Conservation (phyloP, 1,140 invertebrate genomes). For the Conus ventricosus region DNA sequence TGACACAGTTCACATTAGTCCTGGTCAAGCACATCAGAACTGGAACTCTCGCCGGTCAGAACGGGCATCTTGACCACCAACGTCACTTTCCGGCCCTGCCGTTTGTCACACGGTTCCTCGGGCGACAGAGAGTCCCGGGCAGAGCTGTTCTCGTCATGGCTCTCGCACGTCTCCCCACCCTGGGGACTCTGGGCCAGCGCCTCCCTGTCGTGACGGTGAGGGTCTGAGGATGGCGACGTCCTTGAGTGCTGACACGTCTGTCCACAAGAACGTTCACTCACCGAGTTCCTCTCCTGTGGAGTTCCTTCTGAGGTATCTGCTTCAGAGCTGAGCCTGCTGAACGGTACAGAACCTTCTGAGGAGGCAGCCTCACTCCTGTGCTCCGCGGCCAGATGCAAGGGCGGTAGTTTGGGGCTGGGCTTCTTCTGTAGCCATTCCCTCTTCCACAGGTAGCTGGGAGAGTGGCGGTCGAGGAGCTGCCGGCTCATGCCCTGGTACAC, state of each 20-base stretch:
- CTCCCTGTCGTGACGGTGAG: not conserved
- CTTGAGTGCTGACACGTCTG: not conserved
- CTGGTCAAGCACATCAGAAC: not conserved
- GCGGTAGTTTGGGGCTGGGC: not conserved
- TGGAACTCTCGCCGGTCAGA: not conserved
- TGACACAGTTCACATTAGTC: not conserved
- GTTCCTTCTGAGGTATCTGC: not conserved
- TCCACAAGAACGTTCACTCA: not conserved
- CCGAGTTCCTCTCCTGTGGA: not conserved
- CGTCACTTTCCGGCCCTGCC: not conserved
- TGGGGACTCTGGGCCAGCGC: not conserved
- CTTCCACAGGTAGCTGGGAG: not conserved
- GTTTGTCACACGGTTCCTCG: not conserved
- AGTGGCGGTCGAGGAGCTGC: slow-evolving; percentile 18
- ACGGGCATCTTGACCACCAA: slow-evolving; percentile 22
- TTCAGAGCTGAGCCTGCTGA: not conserved
- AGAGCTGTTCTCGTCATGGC: not conserved
- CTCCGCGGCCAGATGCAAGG: not conserved
- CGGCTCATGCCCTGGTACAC: slow-evolving; percentile 37
- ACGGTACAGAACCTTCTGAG: not conserved
- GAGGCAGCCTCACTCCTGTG: not conserved
- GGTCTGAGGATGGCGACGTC: not conserved
- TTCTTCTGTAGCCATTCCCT: not conserved
- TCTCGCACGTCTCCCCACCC: not conserved
- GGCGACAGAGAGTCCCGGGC: not conserved